Base-by-base conservation (phyloP, 2,797 vertebrate species). In the Gastrophryne carolinensis region DNA sequence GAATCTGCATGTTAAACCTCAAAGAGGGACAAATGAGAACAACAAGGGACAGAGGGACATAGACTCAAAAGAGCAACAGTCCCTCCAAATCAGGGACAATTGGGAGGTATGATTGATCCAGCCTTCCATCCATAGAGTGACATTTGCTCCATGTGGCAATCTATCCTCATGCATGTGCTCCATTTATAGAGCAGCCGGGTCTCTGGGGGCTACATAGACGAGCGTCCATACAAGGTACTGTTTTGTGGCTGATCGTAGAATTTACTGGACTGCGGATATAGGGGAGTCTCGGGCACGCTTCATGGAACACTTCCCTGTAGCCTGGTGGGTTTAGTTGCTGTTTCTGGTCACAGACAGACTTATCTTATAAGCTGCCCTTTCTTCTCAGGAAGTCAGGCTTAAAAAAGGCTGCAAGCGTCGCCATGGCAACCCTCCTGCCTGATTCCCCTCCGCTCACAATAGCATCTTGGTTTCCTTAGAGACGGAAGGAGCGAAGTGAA, bases 381-480 rank as follows among this genome's bases (percentile, higher is more conserved):
- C 74, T 71, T 77, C 60, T 57, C 35, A 63, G 73, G 73, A 69
- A 69, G 56, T 61, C 56, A 62, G 65, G 47, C 65, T 69, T 53
- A 57, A 32, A 63, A n/a, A 79, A 41, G 80, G 70, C 78, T 72
- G 75, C 13, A 47, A 83, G 86, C 83, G 92, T 94, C 94, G 89
- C 89, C 89, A 93, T 86, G 90, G 93, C 82, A 90, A 94, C 85
- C 84, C 88, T 84, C 39, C 57, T 68, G 44, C 57, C 56, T 4
- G 30, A 66, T 52, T 37, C 15, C 50, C 62, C 66, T 49, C 72
- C 66, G 50, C 49, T 82, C 68, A 78, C 0, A 30, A 78, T 30
- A 82, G 66, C 74, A 79, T 71, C 44, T 44, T 80, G 58, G 66
- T 77, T 77, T 81, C 79, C 79, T 75, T 32, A 23, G 68, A 15